Percentiles rank a stretch among this genome's conserved stretches.
These are phyloP conservation scores for Trichogramma dendrolimi DNA, from an alignment of 2,888 invertebrate genomes.

Conservation along the genomic window DNA sequence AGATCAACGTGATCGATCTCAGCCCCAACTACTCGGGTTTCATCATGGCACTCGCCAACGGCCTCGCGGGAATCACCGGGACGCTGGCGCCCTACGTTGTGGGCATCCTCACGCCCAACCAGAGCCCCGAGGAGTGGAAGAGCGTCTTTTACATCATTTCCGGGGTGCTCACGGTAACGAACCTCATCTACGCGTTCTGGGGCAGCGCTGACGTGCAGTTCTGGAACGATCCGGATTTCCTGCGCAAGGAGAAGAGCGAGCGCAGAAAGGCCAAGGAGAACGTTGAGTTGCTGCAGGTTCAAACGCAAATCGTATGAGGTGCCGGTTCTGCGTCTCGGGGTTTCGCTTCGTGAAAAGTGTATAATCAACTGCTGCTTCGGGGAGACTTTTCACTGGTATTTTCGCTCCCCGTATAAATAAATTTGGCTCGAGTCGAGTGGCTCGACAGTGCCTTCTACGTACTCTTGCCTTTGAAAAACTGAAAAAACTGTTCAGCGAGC, in stretches of 20 bases:
- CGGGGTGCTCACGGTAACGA: slow-evolving; percentile 64
- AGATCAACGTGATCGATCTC: slow-evolving; percentile 53
- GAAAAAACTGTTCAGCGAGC: too few relatives aligned
- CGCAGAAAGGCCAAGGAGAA: not conserved
- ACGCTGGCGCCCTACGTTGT: slow-evolving; percentile 67
- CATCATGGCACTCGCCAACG: slow-evolving; percentile 55
- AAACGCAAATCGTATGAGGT: too few relatives aligned
- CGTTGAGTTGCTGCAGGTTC: not conserved
- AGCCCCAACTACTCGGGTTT: slow-evolving; percentile 55
- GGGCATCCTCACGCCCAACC: slow-evolving; percentile 57
- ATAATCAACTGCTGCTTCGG: too few relatives aligned
- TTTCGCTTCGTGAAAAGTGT: too few relatives aligned
- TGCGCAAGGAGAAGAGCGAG: slow-evolving; percentile 29
- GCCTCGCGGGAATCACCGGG: slow-evolving; percentile 69
- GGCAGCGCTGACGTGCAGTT: slow-evolving; percentile 71
- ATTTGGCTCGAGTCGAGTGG: too few relatives aligned
- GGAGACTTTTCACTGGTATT: too few relatives aligned
- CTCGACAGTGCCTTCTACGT: too few relatives aligned
- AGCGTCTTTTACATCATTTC: slow-evolving; percentile 77
- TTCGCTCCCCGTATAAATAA: too few relatives aligned
- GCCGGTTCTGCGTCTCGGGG: too few relatives aligned
- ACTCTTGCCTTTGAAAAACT: too few relatives aligned
- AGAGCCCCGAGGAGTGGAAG: slow-evolving; percentile 62
- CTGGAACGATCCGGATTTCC: slow-evolving; percentile 66
- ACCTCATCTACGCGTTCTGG: slow-evolving; percentile 64